Evolutionary conservation across 2,888 invertebrate genomes (phyloP), one percentile per base, ranked within the genome.

Genomic region (Gandaritis pyraliata): DNA sequence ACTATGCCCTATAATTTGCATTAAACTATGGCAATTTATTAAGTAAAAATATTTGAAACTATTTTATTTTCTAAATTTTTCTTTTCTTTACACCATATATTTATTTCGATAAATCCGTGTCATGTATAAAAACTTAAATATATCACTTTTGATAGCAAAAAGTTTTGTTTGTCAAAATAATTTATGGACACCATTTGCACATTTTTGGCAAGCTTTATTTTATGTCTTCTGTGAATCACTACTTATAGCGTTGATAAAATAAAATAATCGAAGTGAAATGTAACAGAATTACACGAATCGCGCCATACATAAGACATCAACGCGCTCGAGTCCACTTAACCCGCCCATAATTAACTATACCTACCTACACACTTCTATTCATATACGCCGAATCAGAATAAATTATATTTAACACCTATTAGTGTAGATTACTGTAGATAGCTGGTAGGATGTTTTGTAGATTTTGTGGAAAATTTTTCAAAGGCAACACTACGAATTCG

Each of bases 291-390:
- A 8, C 8, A 33, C 1, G 10, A 33, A 8, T 11, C 33, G 10
- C 68, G 60, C 74, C 66, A 47, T 83, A 80, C 72, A 76, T 75
- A 78, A 89, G 89, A 89, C 87, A 84, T 89, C 86, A 88, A 89
- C 89, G 89, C 84, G 88, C 77, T 70, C 59, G 46, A 12, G 5
- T 30, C 30, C 15, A 11, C 52, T 36, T 52, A 16, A 10, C 16
- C 55, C 12, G 29, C 39, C 54, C 38, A 46, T 48, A 39, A 29
- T 12, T 15, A 55, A 63, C 55, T 45, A 15, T 33, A 41, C 41
- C 15, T 41, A 45, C 16, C 33, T n/a, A n/a, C n/a, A n/a, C 4
- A 52, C 18, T 36, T 54, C 16, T 18, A 54, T 54, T 36, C 30
- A 53, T 16, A 33, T 43, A 11, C 4, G 7, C 13, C 38, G 23